Percentiles rank a stretch among this genome's conserved stretches.
phyloP scores from a whole-genome alignment of 1,140 invertebrate species.

The Drosophila subobscura region DNA sequence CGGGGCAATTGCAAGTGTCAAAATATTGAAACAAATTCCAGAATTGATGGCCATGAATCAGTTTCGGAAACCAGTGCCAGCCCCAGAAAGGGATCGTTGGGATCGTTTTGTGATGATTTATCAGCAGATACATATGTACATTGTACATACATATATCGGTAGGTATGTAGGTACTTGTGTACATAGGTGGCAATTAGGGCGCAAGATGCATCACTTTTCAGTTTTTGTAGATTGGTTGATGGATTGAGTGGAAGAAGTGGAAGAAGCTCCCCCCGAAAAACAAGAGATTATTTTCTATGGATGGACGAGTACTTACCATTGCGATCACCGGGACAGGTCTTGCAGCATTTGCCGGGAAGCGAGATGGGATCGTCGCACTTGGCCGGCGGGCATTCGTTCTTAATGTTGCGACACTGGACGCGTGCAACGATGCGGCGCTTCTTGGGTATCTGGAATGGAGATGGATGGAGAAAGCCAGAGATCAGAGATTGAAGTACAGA shows the following conservation, averaged over 20 bases:
- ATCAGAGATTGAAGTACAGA: constrained; percentile 9
- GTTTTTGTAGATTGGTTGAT: no score
- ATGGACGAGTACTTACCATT: constrained; percentile 87
- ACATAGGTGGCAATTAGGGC: no score
- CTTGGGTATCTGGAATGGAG: constrained; percentile 90
- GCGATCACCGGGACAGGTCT: constrained; percentile 91
- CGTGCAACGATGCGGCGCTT: constrained; percentile 93
- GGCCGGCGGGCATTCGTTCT: constrained; percentile 94
- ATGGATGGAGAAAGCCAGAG: constrained; percentile 33
- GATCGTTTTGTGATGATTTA: no score
- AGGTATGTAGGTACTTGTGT: no score
- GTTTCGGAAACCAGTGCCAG: no score
- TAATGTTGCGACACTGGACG: constrained; percentile 94
- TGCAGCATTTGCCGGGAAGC: constrained; percentile 93
- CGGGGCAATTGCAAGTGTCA: constrained; percentile 49
- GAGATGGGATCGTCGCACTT: constrained; percentile 94
- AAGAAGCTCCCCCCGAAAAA: no score
- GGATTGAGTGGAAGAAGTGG: no score
- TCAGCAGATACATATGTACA: no score
- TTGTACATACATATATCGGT: no score
- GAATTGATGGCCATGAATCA: constrained; percentile 19
- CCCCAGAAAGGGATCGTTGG: no score
- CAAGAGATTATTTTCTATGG: not conserved
- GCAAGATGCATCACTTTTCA: no score
- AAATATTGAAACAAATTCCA: constrained; percentile 67